These are phyloP conservation scores for Timema cristinae DNA, from an alignment of 2,888 invertebrate genomes.

Conservation along the genomic window DNA sequence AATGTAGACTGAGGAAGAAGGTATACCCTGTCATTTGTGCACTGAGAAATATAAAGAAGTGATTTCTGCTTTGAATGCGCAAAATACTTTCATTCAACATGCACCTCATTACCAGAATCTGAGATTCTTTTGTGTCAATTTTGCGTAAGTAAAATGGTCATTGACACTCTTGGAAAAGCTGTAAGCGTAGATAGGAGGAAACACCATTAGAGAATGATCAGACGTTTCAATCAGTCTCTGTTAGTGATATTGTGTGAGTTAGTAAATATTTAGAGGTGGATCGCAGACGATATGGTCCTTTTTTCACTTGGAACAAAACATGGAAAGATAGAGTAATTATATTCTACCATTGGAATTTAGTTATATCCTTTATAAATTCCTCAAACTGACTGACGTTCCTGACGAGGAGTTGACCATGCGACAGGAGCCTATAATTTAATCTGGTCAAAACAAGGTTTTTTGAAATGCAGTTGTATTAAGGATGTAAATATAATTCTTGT, in stretches of 20 bases:
- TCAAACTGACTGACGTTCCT: too few relatives aligned
- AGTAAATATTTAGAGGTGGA: too few relatives aligned
- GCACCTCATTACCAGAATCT: not conserved
- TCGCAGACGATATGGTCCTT: too few relatives aligned
- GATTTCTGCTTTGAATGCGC: not conserved
- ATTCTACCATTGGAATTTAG: too few relatives aligned
- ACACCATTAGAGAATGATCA: too few relatives aligned
- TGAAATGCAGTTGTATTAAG: not conserved
- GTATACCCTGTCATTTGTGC: not conserved
- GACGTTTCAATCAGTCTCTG: too few relatives aligned
- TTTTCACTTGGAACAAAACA: too few relatives aligned
- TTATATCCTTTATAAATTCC: too few relatives aligned
- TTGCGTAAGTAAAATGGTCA: not conserved
- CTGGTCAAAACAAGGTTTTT: conserved; percentile 2
- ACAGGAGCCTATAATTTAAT: not conserved
- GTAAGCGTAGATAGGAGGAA: not conserved
- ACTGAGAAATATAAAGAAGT: not conserved
- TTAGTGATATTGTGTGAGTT: too few relatives aligned
- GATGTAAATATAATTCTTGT: not conserved
- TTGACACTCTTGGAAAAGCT: not conserved
- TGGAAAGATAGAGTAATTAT: too few relatives aligned
- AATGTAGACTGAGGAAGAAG: not conserved
- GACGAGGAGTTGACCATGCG: too few relatives aligned
- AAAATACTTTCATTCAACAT: conserved; percentile 1
- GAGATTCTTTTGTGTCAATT: not conserved